phyloP scores from a whole-genome alignment of 1,140 invertebrate species.

The Cotesia typhae region DNA sequence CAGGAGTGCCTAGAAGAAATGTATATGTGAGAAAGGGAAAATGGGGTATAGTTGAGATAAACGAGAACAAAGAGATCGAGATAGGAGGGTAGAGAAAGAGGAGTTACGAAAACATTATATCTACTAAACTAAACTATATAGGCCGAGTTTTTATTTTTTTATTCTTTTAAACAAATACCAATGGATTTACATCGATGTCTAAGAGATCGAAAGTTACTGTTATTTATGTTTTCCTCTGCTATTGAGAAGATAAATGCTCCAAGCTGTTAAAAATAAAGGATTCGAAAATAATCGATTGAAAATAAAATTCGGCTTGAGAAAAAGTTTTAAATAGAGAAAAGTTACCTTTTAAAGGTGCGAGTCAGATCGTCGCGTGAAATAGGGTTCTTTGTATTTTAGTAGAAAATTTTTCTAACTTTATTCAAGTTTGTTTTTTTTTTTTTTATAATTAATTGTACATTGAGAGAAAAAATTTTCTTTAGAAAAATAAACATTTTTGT shows the following conservation, averaged over 20 bases:
- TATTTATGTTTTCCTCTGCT: constrained; percentile 26
- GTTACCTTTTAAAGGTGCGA: neutral
- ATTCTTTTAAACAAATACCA: constrained; percentile 29
- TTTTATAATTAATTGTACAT: no score
- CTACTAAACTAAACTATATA: neutral
- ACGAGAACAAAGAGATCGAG: neutral
- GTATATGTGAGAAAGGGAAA: constrained; percentile 13
- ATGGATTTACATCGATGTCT: constrained; percentile 22
- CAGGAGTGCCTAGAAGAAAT: constrained; percentile 1
- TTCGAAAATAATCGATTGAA: neutral
- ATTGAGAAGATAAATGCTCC: constrained; percentile 22
- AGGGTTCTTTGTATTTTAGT: no score
- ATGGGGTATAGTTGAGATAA: constrained; percentile 18
- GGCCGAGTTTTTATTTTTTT: neutral
- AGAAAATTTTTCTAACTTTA: no score
- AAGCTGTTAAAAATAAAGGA: constrained; percentile 15
- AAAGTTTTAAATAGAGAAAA: neutral
- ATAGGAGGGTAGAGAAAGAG: constrained; percentile 26
- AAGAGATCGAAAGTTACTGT: constrained; percentile 31
- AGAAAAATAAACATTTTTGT: no score
- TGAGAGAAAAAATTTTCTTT: no score
- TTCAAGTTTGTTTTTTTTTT: no score
- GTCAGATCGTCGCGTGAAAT: no score
- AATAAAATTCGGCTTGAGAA: neutral
- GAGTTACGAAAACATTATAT: constrained; percentile 7